Base-by-base conservation (phyloP, 2,888 invertebrate genomes). In the Slavum lentiscoides region DNA sequence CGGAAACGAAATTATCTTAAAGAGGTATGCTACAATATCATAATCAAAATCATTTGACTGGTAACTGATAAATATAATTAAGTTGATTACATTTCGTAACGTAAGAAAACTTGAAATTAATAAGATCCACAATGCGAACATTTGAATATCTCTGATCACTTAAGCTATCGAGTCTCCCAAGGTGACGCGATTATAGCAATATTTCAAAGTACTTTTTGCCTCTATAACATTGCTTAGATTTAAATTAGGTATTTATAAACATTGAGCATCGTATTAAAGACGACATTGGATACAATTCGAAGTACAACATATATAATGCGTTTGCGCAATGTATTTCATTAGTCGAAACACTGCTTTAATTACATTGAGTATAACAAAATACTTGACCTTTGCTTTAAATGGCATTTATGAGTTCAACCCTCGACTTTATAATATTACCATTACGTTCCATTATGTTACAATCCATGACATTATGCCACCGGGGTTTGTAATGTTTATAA, bases 351-450 rank as follows among this genome's bases (percentile, higher is more conserved):
- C 53, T 62, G 73, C 62, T 74, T 74, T 74, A 74, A 74, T 74
- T 74, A 74, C 73, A 74, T 49, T 30, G 49, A 49, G 30, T 55
- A 74, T 19, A 53, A 49, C 49, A n/a, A 62, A 62, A 74, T 62
- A 74, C 62, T 62, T 74, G 62, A 74, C 73, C 73, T 74, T 74
- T 74, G n/a, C 43, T 62, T 69, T 62, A 74, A 74, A 62, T 74
- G 73, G 43, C 73, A 74, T 74, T 62, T 74, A 74, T 62, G 62
- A 62, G 49, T 62, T 30, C n/a, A 74, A 62, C 62, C 73, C 30
- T 62, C 61, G 62, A 62, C 30, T 62, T 49, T n/a, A 62, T 62
- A 62, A 74, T 74, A 74, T 53, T 62, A 30, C 61, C 62, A 49
- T 74, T 62, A 74, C 49, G 49, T 73, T 30, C n/a, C n/a, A n/a